A percentile compares a stretch with the other conserved stretches of the same genome.
Conservation (phyloP, 1,140 invertebrate species). For the Lasaia peninsularis region DNA sequence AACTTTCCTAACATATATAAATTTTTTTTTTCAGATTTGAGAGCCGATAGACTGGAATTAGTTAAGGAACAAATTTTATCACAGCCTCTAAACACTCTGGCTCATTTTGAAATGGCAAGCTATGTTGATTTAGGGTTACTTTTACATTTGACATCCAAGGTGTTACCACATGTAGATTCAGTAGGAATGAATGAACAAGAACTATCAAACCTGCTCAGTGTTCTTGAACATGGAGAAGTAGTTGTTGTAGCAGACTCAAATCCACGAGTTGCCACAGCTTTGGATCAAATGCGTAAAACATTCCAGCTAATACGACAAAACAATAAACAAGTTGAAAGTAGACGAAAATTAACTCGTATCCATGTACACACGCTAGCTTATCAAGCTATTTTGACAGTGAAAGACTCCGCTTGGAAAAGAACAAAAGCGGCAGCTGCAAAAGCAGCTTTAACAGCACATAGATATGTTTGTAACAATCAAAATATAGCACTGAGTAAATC, state of each 20-base stretch:
- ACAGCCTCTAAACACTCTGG: conserved; percentile 79
- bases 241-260: conserved; percentile 87
- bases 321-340: conserved; percentile 63
- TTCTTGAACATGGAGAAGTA: conserved; percentile 84
- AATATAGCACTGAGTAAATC: conserved; percentile 85
- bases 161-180: conserved; percentile 89
- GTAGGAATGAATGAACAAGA: conserved; percentile 95
- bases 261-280: conserved; percentile 87
- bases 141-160: conserved; percentile 81
- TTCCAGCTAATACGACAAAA: conserved; percentile 79
- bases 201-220: conserved; percentile 86
- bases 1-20: neutral
- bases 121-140: conserved; percentile 86
- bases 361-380: conserved; percentile 93
- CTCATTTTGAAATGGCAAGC: conserved; percentile 94
- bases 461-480: conserved; percentile 89
- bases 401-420: conserved; percentile 85
- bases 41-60: conserved; percentile 81
- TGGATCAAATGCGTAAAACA: conserved; percentile 90
- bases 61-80: conserved; percentile 83
- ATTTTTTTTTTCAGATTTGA: conserved; percentile 75
- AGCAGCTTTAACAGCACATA: conserved; percentile 89
- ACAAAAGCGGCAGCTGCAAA: conserved; percentile 89
- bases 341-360: conserved; percentile 83
- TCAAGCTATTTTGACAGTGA: conserved; percentile 88